These are phyloP conservation scores for Diceros bicornis DNA, from an alignment of 2,797 vertebrate genomes.

Conservation along the genomic window DNA sequence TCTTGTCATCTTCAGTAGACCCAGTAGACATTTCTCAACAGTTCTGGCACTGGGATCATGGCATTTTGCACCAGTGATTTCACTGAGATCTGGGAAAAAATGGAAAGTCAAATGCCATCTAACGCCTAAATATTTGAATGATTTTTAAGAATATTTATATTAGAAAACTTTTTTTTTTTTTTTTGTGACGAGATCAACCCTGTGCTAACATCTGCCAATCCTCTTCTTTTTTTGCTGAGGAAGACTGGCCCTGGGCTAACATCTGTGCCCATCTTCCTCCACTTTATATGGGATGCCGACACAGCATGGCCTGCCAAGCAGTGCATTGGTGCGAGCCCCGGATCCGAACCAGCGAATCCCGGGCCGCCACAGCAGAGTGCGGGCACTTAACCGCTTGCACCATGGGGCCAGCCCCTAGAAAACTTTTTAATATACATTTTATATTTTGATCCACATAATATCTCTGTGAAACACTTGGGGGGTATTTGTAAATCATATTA, in stretches of 20 bases:
- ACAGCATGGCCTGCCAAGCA: too few species aligned
- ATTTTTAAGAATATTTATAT: neutral
- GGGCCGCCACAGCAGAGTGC: too few species aligned
- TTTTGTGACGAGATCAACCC: too few species aligned
- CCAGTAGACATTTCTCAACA: neutral
- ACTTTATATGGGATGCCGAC: too few species aligned
- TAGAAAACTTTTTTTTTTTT: neutral
- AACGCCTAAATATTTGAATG: neutral
- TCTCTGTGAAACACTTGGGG: neutral
- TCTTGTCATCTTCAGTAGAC: neutral
- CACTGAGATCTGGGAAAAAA: neutral
- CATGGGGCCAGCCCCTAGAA: neutral
- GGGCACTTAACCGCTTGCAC: too few species aligned
- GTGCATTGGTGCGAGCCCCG: too few species aligned
- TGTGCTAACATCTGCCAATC: too few species aligned
- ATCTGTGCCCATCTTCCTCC: too few species aligned
- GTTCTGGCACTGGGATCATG: neutral
- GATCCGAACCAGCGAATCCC: too few species aligned
- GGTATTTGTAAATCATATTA: neutral
- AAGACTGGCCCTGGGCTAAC: too few species aligned
- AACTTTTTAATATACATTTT: neutral
- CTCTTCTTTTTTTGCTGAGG: too few species aligned
- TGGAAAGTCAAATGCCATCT: neutral
- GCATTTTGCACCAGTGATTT: neutral
- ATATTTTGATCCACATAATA: neutral